phyloP scores from a whole-genome alignment of 1,140 invertebrate genomes.

The Neotoxoptera formosana region DNA sequence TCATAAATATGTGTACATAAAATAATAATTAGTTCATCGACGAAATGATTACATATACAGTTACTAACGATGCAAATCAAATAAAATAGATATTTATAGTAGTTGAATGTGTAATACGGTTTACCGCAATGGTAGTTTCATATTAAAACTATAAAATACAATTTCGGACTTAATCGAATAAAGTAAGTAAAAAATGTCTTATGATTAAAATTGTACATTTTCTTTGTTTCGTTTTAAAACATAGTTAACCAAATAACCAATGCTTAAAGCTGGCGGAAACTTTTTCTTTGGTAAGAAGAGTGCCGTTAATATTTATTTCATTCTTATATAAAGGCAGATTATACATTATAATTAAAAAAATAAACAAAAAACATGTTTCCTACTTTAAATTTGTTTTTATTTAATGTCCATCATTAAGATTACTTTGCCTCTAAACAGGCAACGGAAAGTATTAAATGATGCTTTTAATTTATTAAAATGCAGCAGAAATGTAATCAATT shows the following conservation, averaged over 20 bases:
- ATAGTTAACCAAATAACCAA: constrained; percentile 18
- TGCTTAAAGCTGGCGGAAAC: constrained; percentile 7
- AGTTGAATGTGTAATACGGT: neutral
- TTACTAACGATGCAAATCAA: neutral
- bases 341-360: constrained; percentile 43
- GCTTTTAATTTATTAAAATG: neutral
- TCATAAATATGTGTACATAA: no score
- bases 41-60: no score
- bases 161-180: neutral
- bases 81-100: neutral
- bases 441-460: neutral
- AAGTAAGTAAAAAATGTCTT: neutral
- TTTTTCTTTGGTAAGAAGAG: neutral
- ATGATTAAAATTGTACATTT: neutral
- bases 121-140: neutral
- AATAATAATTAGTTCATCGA: no score
- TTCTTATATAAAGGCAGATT: constrained; percentile 4
- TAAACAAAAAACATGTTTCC: constrained; percentile 7
- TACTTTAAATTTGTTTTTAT: constrained; percentile 28
- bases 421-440: neutral
- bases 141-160: neutral
- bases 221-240: neutral
- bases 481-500: neutral
- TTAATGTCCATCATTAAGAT: constrained; percentile 36
- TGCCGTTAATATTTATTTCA: constrained; percentile 25